Percentiles rank a stretch among this genome's conserved stretches.
phyloP scores from a whole-genome alignment of 2,113 vertebrate genomes.

The Cyanistes caeruleus region DNA sequence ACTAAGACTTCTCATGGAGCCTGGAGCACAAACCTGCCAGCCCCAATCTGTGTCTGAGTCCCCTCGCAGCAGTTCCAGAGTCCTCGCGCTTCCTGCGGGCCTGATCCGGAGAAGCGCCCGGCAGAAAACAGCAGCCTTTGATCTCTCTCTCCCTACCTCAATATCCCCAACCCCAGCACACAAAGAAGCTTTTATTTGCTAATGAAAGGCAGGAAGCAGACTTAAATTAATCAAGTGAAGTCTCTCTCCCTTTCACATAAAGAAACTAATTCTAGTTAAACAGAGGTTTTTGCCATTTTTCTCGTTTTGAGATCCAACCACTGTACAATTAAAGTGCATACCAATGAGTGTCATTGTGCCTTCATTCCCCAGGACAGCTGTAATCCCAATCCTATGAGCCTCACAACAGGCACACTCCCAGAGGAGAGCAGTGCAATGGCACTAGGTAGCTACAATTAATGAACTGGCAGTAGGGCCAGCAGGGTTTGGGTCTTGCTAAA shows the following conservation, averaged over 20 bases:
- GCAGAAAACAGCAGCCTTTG: background rate
- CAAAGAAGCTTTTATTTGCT: background rate
- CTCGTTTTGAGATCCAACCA: background rate
- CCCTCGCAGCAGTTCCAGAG: background rate
- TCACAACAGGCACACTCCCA: background rate
- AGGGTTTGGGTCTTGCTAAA: background rate
- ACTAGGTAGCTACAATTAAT: background rate
- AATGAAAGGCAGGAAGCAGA: constrained; percentile 16
- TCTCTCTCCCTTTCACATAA: background rate
- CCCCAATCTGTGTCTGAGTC: background rate
- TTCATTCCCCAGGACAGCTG: background rate
- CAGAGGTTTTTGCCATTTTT: background rate
- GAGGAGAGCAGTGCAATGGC: background rate
- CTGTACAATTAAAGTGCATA: background rate
- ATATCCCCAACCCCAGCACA: background rate
- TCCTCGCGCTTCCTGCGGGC: background rate
- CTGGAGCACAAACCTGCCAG: constrained; percentile 26
- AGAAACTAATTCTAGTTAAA: background rate
- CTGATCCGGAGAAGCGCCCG: background rate
- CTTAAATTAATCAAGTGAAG: background rate
- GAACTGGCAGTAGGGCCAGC: background rate
- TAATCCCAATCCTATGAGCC: background rate
- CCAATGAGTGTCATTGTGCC: background rate
- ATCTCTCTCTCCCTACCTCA: background rate
- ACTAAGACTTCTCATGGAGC: constrained; percentile 7